Base-by-base conservation (phyloP, 1,140 invertebrate genomes). In the Eumeta japonica region DNA sequence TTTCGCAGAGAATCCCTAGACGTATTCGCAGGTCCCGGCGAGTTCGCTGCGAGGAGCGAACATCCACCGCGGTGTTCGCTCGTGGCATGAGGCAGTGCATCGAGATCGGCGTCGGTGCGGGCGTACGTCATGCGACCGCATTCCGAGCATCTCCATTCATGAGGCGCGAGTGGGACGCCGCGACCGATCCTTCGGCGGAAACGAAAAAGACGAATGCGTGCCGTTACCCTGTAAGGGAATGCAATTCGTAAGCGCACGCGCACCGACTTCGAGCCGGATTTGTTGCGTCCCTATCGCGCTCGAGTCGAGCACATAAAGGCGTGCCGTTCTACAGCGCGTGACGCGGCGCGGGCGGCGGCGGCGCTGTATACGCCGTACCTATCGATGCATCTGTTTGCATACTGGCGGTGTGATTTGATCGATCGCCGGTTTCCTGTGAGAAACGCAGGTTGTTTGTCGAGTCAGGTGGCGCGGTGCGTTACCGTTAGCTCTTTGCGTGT, bases 111-210 rank as follows among this genome's bases (percentile, higher is more conserved):
- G 58, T 55, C 60, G 63, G 67, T 63, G 67, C 63, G 63, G n/a
- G 64, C 49, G 37, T 55, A 62, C 64, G 67, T 72, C 63, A 72
- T 55, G 57, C 62, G 67, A 62, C 67, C 67, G 64, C 67, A 72
- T 72, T 72, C 67, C 67, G 58, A 59, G 64, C 62, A 63, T 61
- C 59, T 72, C 59, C 67, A 72, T 72, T 72, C 67, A 72, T 72
- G 62, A 64, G 50, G 59, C 37, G 54, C 37, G 59, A 71, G 57
- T 42, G 62, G 62, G 62, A 66, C 52, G 48, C 43, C 45, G 43
- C 46, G 43, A 39, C 16, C 39, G 53, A 47, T 51, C 52, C 58
- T 58, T 48, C 55, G 49, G 62, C 50, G 37, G 48, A 58, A 66
- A 57, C 46, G 66, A 62, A 63, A 66, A 43, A 49, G 58, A 55